Evolutionary conservation across 1,140 invertebrate genomes (phyloP), one percentile per base, ranked within the genome.

Genomic region (Harlomillsia oculata): DNA sequence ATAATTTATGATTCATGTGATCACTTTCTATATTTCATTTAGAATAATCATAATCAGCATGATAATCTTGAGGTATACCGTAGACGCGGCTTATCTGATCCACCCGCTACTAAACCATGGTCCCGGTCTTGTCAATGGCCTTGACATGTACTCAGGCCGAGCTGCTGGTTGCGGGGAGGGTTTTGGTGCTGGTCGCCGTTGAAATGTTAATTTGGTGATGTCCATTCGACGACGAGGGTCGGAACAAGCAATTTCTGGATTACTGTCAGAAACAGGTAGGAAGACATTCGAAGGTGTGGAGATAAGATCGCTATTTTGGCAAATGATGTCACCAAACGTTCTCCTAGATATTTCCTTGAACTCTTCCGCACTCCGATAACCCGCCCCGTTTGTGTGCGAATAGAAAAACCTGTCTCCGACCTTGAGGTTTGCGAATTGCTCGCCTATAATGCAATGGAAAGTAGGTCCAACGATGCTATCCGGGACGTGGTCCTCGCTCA

Each of bases 391-490:
- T 8, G 50, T 36, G 53, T 72, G 70, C 34, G 70, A 70, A 54
- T 68, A 71, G 53, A 69, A 72, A 44, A 67, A 70, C 48, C 70
- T 32, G 51, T 72, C 70, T 25, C 70, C 71, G 52, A 55, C 67
- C 53, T 71, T 70, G 4, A 72, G 57, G 44, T 62, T 53, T 18
- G 62, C 41, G 53, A 72, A 72, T 57, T 72, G 71, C 23, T 30
- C 1, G 16, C 51, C 75, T 18, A 53, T 71, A 18, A 81, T 73
- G 59, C 77, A 80, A 6, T 72, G 70, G 62, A 80, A 80, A 20
- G 78, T 80, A 26, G 77, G 77, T 1, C 80, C 79, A n/a, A 76
- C 66, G 1, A 78, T 49, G 2, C 72, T 76, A 9, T 72, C 75
- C 5, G 69, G 60, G 5, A 76, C 66, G 9, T 69, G 68, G 5